Conservation (phyloP, 2,113 vertebrate genomes). For the Melanotaenia duboulayi region DNA sequence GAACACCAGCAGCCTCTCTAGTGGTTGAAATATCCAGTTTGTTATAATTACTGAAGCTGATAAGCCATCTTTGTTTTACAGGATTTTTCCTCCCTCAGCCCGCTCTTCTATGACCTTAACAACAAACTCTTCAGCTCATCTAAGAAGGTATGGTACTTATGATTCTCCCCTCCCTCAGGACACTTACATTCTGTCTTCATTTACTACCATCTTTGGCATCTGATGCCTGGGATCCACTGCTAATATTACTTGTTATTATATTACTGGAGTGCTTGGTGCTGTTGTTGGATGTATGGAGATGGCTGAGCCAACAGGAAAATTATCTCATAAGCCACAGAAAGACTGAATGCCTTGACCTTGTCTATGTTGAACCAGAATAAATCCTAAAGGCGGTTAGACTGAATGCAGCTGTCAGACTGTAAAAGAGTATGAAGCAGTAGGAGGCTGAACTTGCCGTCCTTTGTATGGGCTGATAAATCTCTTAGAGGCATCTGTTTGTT, state of each 20-base stretch:
- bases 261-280: conserved; percentile 34
- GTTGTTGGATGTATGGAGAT: conserved; percentile 49
- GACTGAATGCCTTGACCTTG: conserved; percentile 69
- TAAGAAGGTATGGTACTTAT: conserved; percentile 48
- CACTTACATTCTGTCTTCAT: conserved; percentile 14
- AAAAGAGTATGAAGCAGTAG: conserved; percentile 18
- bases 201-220: conserved; percentile 11
- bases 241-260: too few species aligned
- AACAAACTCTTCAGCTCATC: conserved; percentile 14
- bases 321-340: conserved; percentile 49
- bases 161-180: conserved; percentile 13
- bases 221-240: conserved; percentile 22
- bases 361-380: conserved; percentile 42
- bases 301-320: conserved; percentile 39
- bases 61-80: conserved; percentile 54
- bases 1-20: neutral
- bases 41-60: conserved; percentile 25
- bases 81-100: conserved; percentile 44
- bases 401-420: conserved; percentile 37
- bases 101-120: conserved; percentile 32
- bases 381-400: conserved; percentile 45
- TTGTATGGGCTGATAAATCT: conserved; percentile 52
- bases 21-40: neutral
- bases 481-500: conserved; percentile 45
- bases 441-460: conserved; percentile 41